Base-by-base conservation (phyloP, 1,140 invertebrate genomes). In the Gryllus bimaculatus region DNA sequence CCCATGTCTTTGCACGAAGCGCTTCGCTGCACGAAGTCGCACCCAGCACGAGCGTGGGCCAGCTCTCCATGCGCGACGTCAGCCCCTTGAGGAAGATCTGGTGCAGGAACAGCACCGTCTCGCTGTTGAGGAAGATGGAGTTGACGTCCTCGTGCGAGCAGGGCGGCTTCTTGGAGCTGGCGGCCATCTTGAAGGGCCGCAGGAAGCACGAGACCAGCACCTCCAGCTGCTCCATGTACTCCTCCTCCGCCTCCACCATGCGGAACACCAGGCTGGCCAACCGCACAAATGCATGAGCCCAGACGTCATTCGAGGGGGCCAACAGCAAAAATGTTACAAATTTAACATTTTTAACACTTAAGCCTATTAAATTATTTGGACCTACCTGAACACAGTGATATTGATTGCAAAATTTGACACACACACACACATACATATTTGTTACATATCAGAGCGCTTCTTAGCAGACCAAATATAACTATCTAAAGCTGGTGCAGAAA, bases 41-140 rank as follows among this genome's bases (percentile, higher is more conserved):
- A 94, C 94, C 94, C 85, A 96, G 88, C 82, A 96, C 93, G 79
- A 96, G 88, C 8, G 94, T 96, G 39, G 96, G 96, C 96, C 96
- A 98, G 81, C 92, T 95, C 86, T 97, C 95, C 90, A 98, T 93
- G 79, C 95, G 89, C 7, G 95, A 95, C 7, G 93, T 95, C 7
- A 97, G 88, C n/a, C 96, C 96, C 86, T 98, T 97, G 81, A 97
- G 89, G 86, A 97, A 98, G 81, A 98, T 97, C 86, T 98, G 96
- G 88, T 98, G 96, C 3, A 98, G 89, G 86, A 98, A 98, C 81
- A 98, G 88, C 75, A 98, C 91, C 0, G 96, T 97, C 86, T 98
- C 96, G 83, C 94, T 95, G 87, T 98, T 98, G 48, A 98, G 87
- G 87, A 97, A 98, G 82, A 98, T 97, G 49, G 95, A 97, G 86